phyloP scores from a whole-genome alignment of 2,797 vertebrate species.

The Gambelia wislizenii region DNA sequence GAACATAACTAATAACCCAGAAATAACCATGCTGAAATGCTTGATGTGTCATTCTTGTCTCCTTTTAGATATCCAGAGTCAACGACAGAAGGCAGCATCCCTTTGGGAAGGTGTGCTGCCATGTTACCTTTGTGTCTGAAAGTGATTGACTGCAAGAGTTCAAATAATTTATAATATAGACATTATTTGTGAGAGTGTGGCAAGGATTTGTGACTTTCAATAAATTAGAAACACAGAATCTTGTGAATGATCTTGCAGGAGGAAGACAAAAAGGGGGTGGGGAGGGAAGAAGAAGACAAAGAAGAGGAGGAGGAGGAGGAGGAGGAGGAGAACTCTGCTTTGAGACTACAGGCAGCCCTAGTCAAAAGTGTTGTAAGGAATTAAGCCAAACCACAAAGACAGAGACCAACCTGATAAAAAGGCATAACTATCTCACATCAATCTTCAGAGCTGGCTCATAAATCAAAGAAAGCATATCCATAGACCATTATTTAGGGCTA shows the following conservation, averaged over 20 bases:
- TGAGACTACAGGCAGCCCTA: not conserved
- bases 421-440: not conserved
- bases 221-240: slow-evolving; percentile 62
- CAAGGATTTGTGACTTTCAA: slow-evolving; percentile 49
- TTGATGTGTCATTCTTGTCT: not conserved
- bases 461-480: slow-evolving; percentile 29
- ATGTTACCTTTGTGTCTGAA: slow-evolving; percentile 51
- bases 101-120: slow-evolving; percentile 32
- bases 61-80: slow-evolving; percentile 49
- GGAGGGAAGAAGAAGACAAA: slow-evolving; percentile 26
- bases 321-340: slow-evolving; percentile 20
- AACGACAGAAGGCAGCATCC: slow-evolving; percentile 31
- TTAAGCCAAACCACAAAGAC: slow-evolving; percentile 21
- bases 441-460: not conserved
- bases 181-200: slow-evolving; percentile 55
- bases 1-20: slow-evolving; percentile 21
- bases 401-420: slow-evolving; percentile 19
- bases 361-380: slow-evolving; percentile 20
- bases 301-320: no score
- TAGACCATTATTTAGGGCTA: not conserved
- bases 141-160: slow-evolving; percentile 61
- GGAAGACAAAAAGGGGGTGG: not conserved
- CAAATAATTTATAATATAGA: slow-evolving; percentile 60
- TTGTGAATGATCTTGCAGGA: slow-evolving; percentile 44
- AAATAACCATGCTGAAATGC: slow-evolving; percentile 16